Evolutionary conservation across 2,113 vertebrate genomes (phyloP), one percentile per base, ranked within the genome.

Genomic region (Ammodytes dubius): DNA sequence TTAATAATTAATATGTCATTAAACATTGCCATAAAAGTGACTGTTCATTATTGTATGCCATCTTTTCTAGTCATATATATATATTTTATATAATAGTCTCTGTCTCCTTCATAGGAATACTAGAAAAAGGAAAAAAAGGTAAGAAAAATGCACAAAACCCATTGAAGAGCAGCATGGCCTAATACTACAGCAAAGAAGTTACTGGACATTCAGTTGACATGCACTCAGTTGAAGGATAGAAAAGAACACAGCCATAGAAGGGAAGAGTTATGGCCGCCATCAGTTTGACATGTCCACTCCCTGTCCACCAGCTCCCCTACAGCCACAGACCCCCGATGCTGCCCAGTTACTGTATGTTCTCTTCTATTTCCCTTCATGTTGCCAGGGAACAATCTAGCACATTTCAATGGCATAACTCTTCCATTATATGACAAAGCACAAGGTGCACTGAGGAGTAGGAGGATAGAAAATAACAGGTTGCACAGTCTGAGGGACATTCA

Each of bases 121-220:
- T 93, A 94, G 89, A 95, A 94, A 95, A 95, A 76, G 89, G 94
- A 93, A 58, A 83, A 77, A 50, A 90, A 91, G 79, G 82, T 91
- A 93, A 91, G 92, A 95, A 95, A 95, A 95, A 95, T 89, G 91
- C 93, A 94, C 94, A 91, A 93, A 94, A 93, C 87, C 87, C 89
- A 94, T 95, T 90, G 87, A 94, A 88, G 93, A 94, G 94, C 95
- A 95, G 91, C 92, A 95, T 94, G 86, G 92, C 94, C 95, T 95
- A 94, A 93, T 85, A 94, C 95, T 96, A 96, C 93, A 86, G 92
- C 93, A 93, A 94, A 92, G 89, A 84, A 92, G 91, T 90, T 93
- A 94, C 92, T 93, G 88, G 85, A 96, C 94, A 94, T 95, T 93
- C 87, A 96, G 83, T 94, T 87, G 91, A 94, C 96, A 96, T 96